Evolutionary conservation across 2,888 invertebrate genomes (phyloP).

Genomic region (Anarsia innoxiella): DNA sequence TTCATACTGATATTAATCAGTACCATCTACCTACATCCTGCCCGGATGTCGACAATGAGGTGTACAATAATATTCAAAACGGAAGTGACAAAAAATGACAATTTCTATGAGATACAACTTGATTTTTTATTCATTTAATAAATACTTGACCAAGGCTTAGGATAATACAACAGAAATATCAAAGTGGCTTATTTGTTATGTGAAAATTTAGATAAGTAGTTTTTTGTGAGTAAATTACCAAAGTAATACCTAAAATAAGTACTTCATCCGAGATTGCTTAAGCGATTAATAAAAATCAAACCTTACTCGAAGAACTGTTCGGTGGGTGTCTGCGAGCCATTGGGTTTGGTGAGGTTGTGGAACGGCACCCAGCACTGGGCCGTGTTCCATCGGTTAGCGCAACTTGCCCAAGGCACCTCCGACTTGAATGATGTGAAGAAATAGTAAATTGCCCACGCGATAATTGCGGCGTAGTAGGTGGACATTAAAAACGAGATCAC

Average conservation of each 20-base stretch:
- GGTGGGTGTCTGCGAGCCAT: conserved; percentile 86
- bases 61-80: conserved; percentile 7
- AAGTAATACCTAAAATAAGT: too few species aligned
- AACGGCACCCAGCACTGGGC: conserved; percentile 86
- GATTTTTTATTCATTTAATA: too few species aligned
- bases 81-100: conserved; percentile 2
- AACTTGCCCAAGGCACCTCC: conserved; percentile 92
- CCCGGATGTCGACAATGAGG: conserved; percentile 5
- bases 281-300: conserved; percentile 19
- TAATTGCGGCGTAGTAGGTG: conserved; percentile 96
- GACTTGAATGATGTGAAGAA: conserved; percentile 92
- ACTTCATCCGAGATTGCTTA: too few species aligned
- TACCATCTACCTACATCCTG: conserved; percentile 5
- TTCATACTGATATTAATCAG: conserved; percentile 3
- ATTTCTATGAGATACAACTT: too few species aligned
- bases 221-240: too few species aligned
- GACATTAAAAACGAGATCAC: conserved; percentile 96
- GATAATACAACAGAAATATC: too few species aligned
- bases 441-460: conserved; percentile 95
- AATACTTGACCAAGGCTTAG: too few species aligned
- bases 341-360: conserved; percentile 80
- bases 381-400: conserved; percentile 91
- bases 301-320: conserved; percentile 95
- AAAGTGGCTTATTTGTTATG: too few species aligned
- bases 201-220: too few species aligned